Evolutionary conservation across 2,113 vertebrate genomes (phyloP).

Genomic region (Parus major): DNA sequence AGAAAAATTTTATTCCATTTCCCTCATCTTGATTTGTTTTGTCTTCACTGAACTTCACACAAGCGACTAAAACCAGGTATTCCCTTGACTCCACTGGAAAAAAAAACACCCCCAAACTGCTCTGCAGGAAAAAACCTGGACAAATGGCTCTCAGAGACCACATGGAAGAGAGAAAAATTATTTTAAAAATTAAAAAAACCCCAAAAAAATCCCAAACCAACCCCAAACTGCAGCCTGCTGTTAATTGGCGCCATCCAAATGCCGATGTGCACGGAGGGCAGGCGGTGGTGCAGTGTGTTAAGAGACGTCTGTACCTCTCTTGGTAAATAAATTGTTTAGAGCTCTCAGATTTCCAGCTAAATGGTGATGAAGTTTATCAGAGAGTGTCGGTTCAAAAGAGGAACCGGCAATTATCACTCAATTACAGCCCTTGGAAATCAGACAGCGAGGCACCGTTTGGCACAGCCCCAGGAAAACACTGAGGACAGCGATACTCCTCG

Average conservation of each 20-base stretch:
- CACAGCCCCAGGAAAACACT: slow-evolving; percentile 59
- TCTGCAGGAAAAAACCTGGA: not conserved
- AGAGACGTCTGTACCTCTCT: slow-evolving; percentile 49
- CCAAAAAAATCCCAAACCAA: not conserved
- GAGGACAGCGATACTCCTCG: slow-evolving; percentile 49
- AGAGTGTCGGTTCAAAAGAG: slow-evolving; percentile 52
- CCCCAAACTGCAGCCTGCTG: not conserved
- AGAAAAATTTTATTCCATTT: not conserved
- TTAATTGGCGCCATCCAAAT: slow-evolving; percentile 50
- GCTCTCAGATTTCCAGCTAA: slow-evolving; percentile 73
- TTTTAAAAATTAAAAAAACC: not conserved
- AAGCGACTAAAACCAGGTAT: not conserved
- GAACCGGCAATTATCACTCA: slow-evolving; percentile 72
- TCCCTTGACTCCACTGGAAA: not conserved
- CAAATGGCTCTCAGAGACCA: not conserved
- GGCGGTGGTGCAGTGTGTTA: slow-evolving; percentile 39
- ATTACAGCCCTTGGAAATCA: slow-evolving; percentile 62
- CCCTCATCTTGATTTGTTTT: not conserved
- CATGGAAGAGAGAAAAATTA: not conserved
- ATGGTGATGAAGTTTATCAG: slow-evolving; percentile 66
- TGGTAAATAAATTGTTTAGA: slow-evolving; percentile 76
- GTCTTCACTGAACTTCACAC: not conserved
- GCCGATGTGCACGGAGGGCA: not conserved
- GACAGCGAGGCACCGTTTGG: slow-evolving; percentile 63
- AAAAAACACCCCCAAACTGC: not conserved